phyloP scores from a whole-genome alignment of 2,797 vertebrate genomes.

The Chaetophractus vellerosus region DNA sequence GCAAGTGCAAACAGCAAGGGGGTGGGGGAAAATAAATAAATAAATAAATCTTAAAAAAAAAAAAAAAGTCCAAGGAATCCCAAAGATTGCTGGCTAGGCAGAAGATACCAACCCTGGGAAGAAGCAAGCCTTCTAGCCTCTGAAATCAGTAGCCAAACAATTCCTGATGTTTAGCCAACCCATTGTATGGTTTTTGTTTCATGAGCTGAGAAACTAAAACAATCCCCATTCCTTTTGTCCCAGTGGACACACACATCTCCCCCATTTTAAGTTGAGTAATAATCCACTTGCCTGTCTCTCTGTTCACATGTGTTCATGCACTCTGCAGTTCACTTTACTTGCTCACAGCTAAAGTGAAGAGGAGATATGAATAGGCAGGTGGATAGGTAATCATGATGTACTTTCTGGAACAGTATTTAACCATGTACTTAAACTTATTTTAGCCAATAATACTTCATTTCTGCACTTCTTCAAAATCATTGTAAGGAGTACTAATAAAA shows the following conservation, averaged over 20 bases:
- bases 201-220: no score
- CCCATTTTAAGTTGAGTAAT: not conserved
- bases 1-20: no score
- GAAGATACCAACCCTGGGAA: no score
- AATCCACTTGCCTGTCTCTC: not conserved
- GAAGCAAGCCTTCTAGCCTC: no score
- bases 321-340: not conserved
- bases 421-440: not conserved
- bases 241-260: not conserved
- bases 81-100: no score
- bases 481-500: not conserved
- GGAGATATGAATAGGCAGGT: not conserved
- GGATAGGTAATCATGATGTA: not conserved
- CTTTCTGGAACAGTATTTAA: slow-evolving; percentile 23
- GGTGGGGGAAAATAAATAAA: no score
- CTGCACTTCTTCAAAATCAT: not conserved
- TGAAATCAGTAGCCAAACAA: no score
- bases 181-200: no score
- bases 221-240: not conserved
- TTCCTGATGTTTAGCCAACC: no score
- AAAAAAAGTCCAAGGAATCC: no score
- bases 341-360: not conserved
- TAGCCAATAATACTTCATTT: slow-evolving; percentile 13
- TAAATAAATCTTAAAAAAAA: no score
- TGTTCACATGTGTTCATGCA: not conserved